These are phyloP conservation scores for Steinernema khuongi DNA, from an alignment of 1,140 invertebrate genomes.

Conservation along the genomic window DNA sequence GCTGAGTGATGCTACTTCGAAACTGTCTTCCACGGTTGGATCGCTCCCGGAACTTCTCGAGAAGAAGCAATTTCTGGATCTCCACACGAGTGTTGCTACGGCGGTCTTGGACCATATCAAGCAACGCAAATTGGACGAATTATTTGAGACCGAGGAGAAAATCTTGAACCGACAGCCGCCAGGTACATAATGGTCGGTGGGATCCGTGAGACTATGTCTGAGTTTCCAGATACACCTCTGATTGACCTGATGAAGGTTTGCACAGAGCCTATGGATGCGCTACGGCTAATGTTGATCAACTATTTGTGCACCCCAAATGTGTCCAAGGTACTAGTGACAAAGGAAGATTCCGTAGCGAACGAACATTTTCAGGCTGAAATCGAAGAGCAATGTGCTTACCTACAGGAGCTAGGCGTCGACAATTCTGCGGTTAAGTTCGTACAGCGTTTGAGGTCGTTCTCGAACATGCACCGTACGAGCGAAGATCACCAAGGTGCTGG, in stretches of 20 bases:
- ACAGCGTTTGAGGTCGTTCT: conserved; percentile 67
- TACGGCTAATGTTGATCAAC: conserved; percentile 88
- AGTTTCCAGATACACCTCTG: conserved; percentile 66
- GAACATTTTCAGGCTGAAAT: conserved; percentile 7
- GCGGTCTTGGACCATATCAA: conserved; percentile 54
- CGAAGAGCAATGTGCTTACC: conserved; percentile 22
- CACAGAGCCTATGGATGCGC: conserved; percentile 77
- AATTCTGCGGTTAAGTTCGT: conserved; percentile 50
- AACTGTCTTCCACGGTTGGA: conserved; percentile 75
- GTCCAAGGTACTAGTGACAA: too few relatives aligned
- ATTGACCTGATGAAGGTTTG: conserved; percentile 68
- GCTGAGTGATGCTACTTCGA: conserved; percentile 86
- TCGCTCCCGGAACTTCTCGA: conserved; percentile 90
- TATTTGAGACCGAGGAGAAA: conserved; percentile 96
- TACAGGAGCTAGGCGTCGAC: conserved; percentile 27
- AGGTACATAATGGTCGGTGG: conserved; percentile 37
- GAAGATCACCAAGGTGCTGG: conserved; percentile 73
- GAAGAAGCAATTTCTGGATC: conserved; percentile 92
- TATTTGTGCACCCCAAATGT: conserved; percentile 77
- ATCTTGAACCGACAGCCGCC: conserved; percentile 70
- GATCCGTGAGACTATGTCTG: neutral
- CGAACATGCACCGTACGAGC: conserved; percentile 68
- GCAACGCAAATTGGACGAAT: conserved; percentile 77
- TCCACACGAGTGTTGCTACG: conserved; percentile 96
- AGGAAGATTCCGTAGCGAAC: neutral